Evolutionary conservation across 2,888 invertebrate genomes (phyloP), one percentile per base, ranked within the genome.

Genomic region (Unio pictorum): DNA sequence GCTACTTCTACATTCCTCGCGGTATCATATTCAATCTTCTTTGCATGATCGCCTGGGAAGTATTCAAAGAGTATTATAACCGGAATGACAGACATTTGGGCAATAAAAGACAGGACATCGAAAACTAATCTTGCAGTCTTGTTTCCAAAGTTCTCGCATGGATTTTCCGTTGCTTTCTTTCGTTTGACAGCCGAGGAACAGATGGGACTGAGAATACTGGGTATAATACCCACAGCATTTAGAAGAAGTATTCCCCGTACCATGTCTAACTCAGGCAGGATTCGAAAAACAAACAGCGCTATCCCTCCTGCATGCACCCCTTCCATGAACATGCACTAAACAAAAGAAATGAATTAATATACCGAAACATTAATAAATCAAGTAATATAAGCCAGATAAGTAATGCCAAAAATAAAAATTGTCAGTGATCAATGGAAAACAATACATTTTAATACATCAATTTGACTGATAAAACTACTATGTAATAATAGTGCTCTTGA

Each of bases 181-280:
- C 30, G 45, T 64, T 63, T 70, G 8, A 64, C 66, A 28, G 70
- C 62, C 20, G 74, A 76, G 11, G 79, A 59, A 64, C 76, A 80
- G 3, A 86, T 57, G 23, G 85, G 80, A 67, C 82, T 84, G 45
- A 87, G 73, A 28, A 88, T 62, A 34, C 85, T 78, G 0, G 89
- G 89, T 3, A 88, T 56, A 11, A 86, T 74, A 57, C 82, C 84
- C 0, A 82, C 79, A 17, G 83, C 80, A 59, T 79, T 82, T 73
- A 89, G 75, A 4, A 89, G 67, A 34, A 88, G 74, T 1, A 87
- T 73, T 3, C 84, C 86, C 15, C 81, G 78, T 11, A 84, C 76
- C 60, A 85, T 79, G 73, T 86, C 84, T 62, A 86, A 69, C 26
- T 82, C 78, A 17, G 86, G 87, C 34, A 89, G 74, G 18, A 89